Evolutionary conservation across 2,888 invertebrate species (phyloP), one percentile per base, ranked within the genome.

Genomic region (Hofmannophila pseudospretella): DNA sequence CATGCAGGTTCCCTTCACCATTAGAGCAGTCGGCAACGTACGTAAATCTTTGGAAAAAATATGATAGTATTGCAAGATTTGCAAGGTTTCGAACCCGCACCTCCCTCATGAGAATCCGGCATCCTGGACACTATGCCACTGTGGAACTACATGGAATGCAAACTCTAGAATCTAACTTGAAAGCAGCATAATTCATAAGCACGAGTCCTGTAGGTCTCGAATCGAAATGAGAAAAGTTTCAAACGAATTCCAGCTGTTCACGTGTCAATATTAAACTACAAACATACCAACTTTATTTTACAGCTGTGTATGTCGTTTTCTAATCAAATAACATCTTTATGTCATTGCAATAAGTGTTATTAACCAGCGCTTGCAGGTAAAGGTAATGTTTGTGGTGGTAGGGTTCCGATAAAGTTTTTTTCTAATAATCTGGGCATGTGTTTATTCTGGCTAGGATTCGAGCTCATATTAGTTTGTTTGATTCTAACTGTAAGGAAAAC

Each of bases 171-270:
- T 57, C 58, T 58, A 58, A 59, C 56, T 49, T 58, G 42, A 33
- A 36, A 43, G 47, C 58, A 47, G 22, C 23, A 14, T 28, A 35
- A 35, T n/a, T n/a, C n/a, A n/a, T n/a, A 35, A 30, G 35, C 16
- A 27, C 32, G 20, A 52, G 57, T 66, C 55, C 54, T 47, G 36
- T 58, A 63, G 67, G 67, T 68, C 60, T 76, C 69, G 67, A 66
- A 75, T 67, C 74, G 58, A 81, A 84, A 85, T 85, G 85, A 85
- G 85, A 82, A 85, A 85, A 85, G 85, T 85, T 85, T 67, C 52
- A 62, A 74, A 74, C 75, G 71, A 76, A 80, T 75, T 69, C 63
- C 66, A 31, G 62, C 57, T 72, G 77, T 74, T 76, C 75, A 74
- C 77, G 80, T 81, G 84, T 82, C 84, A 82, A 84, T 82, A 81